A percentile compares a stretch with the other conserved stretches of the same genome.
Evolutionary conservation across 2,113 vertebrate species (phyloP).

Genomic region (Pogona vitticeps): DNA sequence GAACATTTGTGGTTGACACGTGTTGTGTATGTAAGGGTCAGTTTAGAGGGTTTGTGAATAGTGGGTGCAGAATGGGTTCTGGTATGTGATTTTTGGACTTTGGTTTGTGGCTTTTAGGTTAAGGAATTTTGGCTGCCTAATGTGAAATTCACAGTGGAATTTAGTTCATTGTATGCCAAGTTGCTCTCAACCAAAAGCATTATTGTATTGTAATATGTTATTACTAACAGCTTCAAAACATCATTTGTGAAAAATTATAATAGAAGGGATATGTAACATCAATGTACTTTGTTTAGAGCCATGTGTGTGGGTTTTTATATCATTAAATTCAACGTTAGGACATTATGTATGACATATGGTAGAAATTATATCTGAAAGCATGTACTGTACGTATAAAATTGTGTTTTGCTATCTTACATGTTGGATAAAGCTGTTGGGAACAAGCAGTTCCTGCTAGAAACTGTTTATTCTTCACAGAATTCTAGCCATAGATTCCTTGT

Average conservation of each 20-base stretch:
- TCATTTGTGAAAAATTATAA: slow-evolving; percentile 43
- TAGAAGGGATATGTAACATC: slow-evolving; percentile 54
- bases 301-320: slow-evolving; percentile 57
- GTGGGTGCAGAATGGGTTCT: neutral
- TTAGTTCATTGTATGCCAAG: slow-evolving; percentile 42
- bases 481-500: slow-evolving; percentile 43
- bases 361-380: slow-evolving; percentile 52
- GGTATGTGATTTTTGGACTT: neutral
- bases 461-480: slow-evolving; percentile 64
- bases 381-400: slow-evolving; percentile 60
- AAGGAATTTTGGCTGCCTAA: slow-evolving; percentile 8
- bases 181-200: slow-evolving; percentile 48
- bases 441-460: slow-evolving; percentile 49
- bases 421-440: slow-evolving; percentile 65
- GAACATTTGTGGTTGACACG: neutral
- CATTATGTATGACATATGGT: slow-evolving; percentile 64
- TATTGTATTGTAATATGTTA: slow-evolving; percentile 39
- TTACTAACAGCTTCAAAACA: slow-evolving; percentile 55
- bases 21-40: neutral
- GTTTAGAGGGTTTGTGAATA: neutral
- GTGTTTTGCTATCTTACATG: slow-evolving; percentile 60
- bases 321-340: slow-evolving; percentile 57
- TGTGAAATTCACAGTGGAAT: slow-evolving; percentile 43
- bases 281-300: slow-evolving; percentile 47
- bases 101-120: slow-evolving; percentile 4